Percentiles rank a stretch among this genome's conserved stretches.
These are phyloP conservation scores for Sturmia bella DNA, from an alignment of 2,888 invertebrate genomes.

Conservation along the genomic window DNA sequence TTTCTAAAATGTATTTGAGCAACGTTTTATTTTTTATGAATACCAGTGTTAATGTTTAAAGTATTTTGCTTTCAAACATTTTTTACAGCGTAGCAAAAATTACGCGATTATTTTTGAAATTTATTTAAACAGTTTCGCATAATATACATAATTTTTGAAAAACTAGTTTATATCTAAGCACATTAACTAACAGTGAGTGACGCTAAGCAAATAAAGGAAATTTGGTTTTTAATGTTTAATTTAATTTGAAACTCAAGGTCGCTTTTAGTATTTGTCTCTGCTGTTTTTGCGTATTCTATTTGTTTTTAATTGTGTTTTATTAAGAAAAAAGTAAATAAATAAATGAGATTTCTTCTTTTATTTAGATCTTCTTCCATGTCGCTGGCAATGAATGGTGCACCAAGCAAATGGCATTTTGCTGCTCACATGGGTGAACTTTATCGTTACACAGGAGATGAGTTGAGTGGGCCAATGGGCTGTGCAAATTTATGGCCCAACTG, in stretches of 20 bases:
- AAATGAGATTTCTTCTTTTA: conserved; percentile 24
- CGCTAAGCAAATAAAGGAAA: conserved; percentile 52
- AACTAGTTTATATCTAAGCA: conserved; percentile 42
- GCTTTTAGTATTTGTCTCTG: conserved; percentile 1
- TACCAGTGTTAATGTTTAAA: too few relatives aligned
- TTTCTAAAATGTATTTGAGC: too few relatives aligned
- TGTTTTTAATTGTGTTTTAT: conserved; percentile 27
- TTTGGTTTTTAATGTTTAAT: conserved; percentile 19
- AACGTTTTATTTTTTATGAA: too few relatives aligned
- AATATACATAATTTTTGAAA: conserved; percentile 17
- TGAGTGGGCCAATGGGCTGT: conserved; percentile 81
- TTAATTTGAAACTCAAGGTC: conserved; percentile 39
- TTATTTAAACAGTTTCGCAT: conserved; percentile 1
- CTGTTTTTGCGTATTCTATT: not conserved
- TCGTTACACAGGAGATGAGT: conserved; percentile 79
- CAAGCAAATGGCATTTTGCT: conserved; percentile 82
- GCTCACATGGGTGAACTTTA: conserved; percentile 82
- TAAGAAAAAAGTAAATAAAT: conserved; percentile 48
- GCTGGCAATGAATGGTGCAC: conserved; percentile 81
- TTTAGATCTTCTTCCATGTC: conserved; percentile 81
- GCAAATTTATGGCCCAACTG: conserved; percentile 82
- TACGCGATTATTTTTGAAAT: conserved; percentile 23
- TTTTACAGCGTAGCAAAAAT: conserved; percentile 36
- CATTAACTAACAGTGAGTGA: conserved; percentile 7
- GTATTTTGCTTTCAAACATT: not conserved